Base-by-base conservation (phyloP, 2,113 vertebrate species). In the Peromyscus polionotus region DNA sequence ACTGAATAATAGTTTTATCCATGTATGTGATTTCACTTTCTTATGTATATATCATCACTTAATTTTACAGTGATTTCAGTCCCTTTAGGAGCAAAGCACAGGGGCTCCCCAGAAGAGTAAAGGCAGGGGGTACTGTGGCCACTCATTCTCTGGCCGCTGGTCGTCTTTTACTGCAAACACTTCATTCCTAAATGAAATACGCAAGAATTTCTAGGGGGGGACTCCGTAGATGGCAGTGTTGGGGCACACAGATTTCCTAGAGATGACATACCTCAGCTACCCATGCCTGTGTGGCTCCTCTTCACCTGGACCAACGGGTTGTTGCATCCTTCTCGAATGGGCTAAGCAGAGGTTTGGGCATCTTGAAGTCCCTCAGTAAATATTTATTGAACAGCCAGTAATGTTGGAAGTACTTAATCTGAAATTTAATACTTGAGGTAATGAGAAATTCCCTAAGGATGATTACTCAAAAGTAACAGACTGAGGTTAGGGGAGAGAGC, bases 181-280 rank as follows among this genome's bases (percentile, higher is more conserved):
- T 90, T 42, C n/a, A 19, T 39, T 83, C 22, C 51, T 28, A 28
- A 88, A 67, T 72, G 48, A 63, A 80, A 54, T 16, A 22, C 42
- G 31, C 0, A 0, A 5, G 0, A 13, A 3, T 33, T 5, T 31
- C 17, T 81, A 31, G 75, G 4, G 4, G 4, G 0, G 39, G 33
- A 54, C 7, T 8, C 0, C 12, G 45, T 20, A 90, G 2, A 28
- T 11, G 79, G 13, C 22, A 31, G 1, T 31, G 9, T 24, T 20
- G 39, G 54, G 73, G 22, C 7, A 17, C 51, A 36, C 28, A 4
- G 9, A 3, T 2, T 63, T 45, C 67, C 36, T 0, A 1, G 45
- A 20, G 26, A 39, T 76, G 26, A 17, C 5, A 14, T 48, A 36
- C 5, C 45, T 19, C 13, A 63, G 28, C 45, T 0, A 0, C 4